phyloP scores from a whole-genome alignment of 2,797 vertebrate species.

The Aplochiton taeniatus region DNA sequence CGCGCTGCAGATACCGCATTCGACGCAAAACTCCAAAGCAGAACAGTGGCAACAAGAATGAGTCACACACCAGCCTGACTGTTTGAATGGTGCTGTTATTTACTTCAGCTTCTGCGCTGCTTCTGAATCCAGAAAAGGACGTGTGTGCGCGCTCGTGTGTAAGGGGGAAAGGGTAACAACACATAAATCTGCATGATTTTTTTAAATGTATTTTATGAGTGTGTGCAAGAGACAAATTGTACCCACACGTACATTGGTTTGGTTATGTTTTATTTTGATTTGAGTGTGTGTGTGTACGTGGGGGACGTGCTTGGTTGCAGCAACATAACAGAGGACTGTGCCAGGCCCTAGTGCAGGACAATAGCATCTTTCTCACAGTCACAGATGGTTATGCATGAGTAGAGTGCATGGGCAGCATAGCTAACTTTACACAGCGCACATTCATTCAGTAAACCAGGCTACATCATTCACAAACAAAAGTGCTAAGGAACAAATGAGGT shows the following conservation, averaged over 20 bases:
- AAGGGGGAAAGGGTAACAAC: background rate
- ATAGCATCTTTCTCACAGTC: conserved; percentile 53
- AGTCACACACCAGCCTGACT: background rate
- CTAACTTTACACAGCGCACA: conserved; percentile 37
- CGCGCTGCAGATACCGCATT: background rate
- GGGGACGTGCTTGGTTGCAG: background rate
- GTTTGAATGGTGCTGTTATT: background rate
- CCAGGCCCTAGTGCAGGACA: conserved; percentile 39
- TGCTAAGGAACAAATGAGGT: too few species aligned
- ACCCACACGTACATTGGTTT: too few species aligned
- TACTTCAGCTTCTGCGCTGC: background rate
- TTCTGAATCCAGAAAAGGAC: too few species aligned
- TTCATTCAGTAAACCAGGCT: background rate
- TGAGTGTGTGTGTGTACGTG: background rate
- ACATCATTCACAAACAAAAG: background rate
- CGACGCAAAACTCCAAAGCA: background rate
- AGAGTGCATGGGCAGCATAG: conserved; percentile 33
- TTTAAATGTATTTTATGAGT: background rate
- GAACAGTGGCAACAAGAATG: background rate
- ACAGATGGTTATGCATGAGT: conserved; percentile 32
- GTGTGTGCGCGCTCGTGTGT: background rate
- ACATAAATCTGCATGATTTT: background rate
- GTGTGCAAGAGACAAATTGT: too few species aligned
- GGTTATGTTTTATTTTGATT: background rate
- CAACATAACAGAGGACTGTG: conserved; percentile 42